These are phyloP conservation scores for Polietes domitor DNA, from an alignment of 2,888 invertebrate genomes.

Conservation along the genomic window DNA sequence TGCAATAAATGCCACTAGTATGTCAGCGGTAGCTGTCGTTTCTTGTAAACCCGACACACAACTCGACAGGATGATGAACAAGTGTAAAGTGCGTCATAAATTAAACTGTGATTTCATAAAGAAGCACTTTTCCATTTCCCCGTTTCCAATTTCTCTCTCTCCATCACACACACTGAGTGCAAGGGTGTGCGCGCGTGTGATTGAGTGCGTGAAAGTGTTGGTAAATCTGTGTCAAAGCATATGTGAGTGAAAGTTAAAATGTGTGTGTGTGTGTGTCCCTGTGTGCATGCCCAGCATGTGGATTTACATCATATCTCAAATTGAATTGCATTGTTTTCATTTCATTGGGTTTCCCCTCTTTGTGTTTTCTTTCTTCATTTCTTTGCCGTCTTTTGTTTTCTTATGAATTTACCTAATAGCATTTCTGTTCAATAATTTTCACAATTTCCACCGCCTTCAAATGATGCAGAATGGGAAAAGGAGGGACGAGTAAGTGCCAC, in stretches of 20 bases:
- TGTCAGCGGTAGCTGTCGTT: neutral
- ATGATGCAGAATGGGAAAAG: too few species aligned
- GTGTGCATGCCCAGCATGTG: neutral
- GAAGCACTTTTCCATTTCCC: neutral
- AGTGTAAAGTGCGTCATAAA: conserved; percentile 32
- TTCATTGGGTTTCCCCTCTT: neutral
- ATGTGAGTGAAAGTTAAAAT: neutral
- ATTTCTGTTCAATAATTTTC: neutral
- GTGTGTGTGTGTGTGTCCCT: neutral
- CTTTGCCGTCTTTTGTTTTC: neutral
- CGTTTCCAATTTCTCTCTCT: neutral
- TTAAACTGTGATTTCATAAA: conserved; percentile 29
- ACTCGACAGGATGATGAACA: neutral
- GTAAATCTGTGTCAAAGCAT: neutral
- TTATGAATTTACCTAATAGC: neutral
- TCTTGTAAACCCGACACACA: neutral
- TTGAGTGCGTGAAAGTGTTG: neutral
- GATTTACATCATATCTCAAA: conserved; percentile 24
- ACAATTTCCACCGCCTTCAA: neutral
- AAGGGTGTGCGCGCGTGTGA: neutral
- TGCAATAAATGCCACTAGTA: neutral
- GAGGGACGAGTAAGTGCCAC: neutral
- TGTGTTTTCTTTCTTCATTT: neutral
- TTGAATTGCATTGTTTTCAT: conserved; percentile 13
- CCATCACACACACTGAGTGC: neutral